These are phyloP conservation scores for Idaea biselata DNA, from an alignment of 2,888 invertebrate species.

Conservation along the genomic window DNA sequence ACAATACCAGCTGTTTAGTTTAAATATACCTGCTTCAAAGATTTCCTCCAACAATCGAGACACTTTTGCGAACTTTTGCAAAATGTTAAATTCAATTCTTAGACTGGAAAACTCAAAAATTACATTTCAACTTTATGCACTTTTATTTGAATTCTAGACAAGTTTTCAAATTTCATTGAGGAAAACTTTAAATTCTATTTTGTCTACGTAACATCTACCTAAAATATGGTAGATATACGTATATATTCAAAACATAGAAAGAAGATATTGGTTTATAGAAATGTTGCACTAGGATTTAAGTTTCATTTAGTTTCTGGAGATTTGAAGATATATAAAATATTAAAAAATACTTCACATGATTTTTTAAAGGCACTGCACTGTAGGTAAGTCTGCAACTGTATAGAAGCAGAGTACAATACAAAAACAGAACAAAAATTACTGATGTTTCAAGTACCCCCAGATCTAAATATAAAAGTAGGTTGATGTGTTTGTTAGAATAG, in stretches of 20 bases:
- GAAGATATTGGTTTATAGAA: too few species aligned
- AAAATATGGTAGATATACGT: too few species aligned
- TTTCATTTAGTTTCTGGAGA: not conserved
- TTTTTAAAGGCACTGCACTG: not conserved
- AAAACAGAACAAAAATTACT: conserved; percentile 36
- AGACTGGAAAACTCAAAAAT: conserved; percentile 5
- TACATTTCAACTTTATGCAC: not conserved
- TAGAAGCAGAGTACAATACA: conserved; percentile 21
- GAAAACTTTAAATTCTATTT: too few species aligned
- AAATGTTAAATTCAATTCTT: not conserved
- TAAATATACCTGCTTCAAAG: too few species aligned
- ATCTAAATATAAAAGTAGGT: conserved; percentile 61
- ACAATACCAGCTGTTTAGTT: too few species aligned
- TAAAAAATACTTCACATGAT: not conserved
- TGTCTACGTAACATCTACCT: too few species aligned
- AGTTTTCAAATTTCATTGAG: not conserved
- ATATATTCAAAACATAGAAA: too few species aligned
- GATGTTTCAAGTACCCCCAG: conserved; percentile 42
- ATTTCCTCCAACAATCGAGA: not conserved
- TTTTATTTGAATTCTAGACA: not conserved
- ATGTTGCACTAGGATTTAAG: too few species aligned
- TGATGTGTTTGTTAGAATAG: conserved; percentile 57
- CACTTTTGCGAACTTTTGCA: not conserved
- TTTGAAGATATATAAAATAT: not conserved
- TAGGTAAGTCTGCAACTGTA: conserved; percentile 11